Conservation (phyloP, 1,140 invertebrate species). For the Elysia chlorotica region DNA sequence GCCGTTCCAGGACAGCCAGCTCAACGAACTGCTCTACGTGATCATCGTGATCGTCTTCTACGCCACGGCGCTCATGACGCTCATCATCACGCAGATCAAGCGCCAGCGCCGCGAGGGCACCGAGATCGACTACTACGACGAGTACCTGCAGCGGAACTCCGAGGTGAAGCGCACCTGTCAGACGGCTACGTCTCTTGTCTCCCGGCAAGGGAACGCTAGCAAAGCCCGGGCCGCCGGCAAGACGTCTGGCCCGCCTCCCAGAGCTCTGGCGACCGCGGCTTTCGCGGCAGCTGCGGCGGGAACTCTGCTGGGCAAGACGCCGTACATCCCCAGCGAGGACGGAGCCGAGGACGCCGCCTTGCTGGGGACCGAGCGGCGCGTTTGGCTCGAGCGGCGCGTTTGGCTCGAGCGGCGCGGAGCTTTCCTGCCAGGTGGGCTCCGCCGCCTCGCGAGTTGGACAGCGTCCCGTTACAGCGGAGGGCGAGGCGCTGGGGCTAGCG, state of each 20-base stretch:
- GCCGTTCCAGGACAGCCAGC: constrained; percentile 45
- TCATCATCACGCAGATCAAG: constrained; percentile 53
- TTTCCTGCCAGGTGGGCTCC: too few species aligned
- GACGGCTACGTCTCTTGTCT: constrained; percentile 24
- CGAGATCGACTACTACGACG: constrained; percentile 55
- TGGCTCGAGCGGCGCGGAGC: too few species aligned
- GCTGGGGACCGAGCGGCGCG: too few species aligned
- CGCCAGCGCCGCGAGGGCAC: constrained; percentile 44
- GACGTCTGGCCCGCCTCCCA: background rate
- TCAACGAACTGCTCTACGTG: constrained; percentile 55
- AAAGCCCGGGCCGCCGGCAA: too few species aligned
- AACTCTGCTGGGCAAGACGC: background rate
- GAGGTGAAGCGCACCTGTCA: constrained; percentile 36
- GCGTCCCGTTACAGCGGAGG: too few species aligned
- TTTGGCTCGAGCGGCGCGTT: too few species aligned
- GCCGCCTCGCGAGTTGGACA: too few species aligned
- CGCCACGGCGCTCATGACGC: constrained; percentile 51
- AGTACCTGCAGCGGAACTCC: constrained; percentile 48
- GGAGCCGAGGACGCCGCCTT: background rate
- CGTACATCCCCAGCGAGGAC: background rate
- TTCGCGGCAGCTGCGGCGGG: constrained; percentile 5
- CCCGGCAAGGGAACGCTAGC: too few species aligned
- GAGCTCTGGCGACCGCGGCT: background rate
- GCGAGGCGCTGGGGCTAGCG: background rate
- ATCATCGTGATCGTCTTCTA: constrained; percentile 58